Evolutionary conservation across 2,113 vertebrate genomes (phyloP).

Genomic region (Rhinolophus ferrumequinum): DNA sequence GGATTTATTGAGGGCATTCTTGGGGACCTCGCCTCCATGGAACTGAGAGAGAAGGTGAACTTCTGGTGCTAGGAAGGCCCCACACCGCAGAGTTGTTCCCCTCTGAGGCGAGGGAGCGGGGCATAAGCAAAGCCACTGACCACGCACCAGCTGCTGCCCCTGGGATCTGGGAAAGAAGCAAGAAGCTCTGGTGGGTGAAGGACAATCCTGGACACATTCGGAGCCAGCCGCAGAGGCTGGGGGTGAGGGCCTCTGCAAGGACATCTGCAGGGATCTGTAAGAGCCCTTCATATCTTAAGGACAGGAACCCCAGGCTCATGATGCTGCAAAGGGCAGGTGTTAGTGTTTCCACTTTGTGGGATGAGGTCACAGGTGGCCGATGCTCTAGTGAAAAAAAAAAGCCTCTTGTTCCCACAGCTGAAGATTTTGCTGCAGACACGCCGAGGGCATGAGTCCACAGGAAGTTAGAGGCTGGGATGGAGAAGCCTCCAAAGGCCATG

Average conservation of each 20-base stretch:
- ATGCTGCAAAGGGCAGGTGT: not conserved
- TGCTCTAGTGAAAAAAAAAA: not conserved
- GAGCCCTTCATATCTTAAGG: not conserved
- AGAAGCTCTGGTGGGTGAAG: not conserved
- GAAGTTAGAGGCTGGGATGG: not conserved
- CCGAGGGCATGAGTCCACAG: fast-evolving
- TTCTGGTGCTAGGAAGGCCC: not conserved
- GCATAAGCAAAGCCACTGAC: not conserved
- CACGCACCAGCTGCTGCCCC: not conserved
- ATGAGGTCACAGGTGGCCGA: not conserved
- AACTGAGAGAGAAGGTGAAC: not conserved
- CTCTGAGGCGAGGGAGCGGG: not conserved
- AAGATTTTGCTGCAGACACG: too few relatives aligned
- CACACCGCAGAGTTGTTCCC: not conserved
- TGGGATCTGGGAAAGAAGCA: not conserved
- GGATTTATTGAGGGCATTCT: not conserved
- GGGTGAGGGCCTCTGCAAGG: too few relatives aligned
- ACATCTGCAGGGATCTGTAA: not conserved
- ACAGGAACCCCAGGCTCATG: not conserved
- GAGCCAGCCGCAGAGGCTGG: not conserved
- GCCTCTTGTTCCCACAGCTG: not conserved
- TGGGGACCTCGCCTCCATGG: fast-evolving
- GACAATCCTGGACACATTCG: too few relatives aligned
- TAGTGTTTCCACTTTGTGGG: not conserved
- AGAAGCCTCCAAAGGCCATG: not conserved